These are phyloP conservation scores for Himalopsyche kuldschensis DNA, from an alignment of 2,888 invertebrate genomes.

Conservation along the genomic window DNA sequence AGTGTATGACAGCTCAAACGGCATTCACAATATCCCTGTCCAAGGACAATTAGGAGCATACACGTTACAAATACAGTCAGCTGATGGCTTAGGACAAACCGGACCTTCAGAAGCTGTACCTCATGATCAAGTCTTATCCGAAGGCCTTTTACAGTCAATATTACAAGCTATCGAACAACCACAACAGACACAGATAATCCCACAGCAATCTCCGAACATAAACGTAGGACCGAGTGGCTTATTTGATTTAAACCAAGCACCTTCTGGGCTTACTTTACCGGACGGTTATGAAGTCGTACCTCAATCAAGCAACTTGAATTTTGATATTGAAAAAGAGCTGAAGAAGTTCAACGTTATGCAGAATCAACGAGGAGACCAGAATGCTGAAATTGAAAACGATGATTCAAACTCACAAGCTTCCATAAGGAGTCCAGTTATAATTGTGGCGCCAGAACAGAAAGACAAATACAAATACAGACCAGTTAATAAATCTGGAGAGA, in stretches of 20 bases:
- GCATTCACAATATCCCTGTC: slow-evolving; percentile 51
- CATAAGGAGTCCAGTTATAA: slow-evolving; percentile 51
- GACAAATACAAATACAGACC: slow-evolving; percentile 43
- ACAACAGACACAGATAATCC: slow-evolving; percentile 40
- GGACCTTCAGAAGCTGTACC: slow-evolving; percentile 58
- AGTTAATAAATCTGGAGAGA: slow-evolving; percentile 20
- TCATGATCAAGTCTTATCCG: slow-evolving; percentile 77
- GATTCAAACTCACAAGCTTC: slow-evolving; percentile 55
- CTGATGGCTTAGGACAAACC: slow-evolving; percentile 56
- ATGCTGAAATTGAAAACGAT: slow-evolving; percentile 47
- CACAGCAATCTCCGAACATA: slow-evolving; percentile 34
- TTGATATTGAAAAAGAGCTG: slow-evolving; percentile 34
- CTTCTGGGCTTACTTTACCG: slow-evolving; percentile 49
- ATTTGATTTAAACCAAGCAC: slow-evolving; percentile 44
- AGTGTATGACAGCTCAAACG: slow-evolving; percentile 19
- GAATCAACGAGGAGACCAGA: slow-evolving; percentile 46
- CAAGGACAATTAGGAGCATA: slow-evolving; percentile 67
- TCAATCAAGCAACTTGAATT: slow-evolving; percentile 43
- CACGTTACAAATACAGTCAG: slow-evolving; percentile 75
- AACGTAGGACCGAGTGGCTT: slow-evolving; percentile 42
- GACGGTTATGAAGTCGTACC: slow-evolving; percentile 54
- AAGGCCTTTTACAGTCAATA: slow-evolving; percentile 79
- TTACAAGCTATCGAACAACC: slow-evolving; percentile 81
- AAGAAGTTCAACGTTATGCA: slow-evolving; percentile 37
- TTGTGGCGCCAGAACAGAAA: slow-evolving; percentile 48